Evolutionary conservation across 2,888 invertebrate genomes (phyloP).

Genomic region (Leptinotarsa peninsularis): DNA sequence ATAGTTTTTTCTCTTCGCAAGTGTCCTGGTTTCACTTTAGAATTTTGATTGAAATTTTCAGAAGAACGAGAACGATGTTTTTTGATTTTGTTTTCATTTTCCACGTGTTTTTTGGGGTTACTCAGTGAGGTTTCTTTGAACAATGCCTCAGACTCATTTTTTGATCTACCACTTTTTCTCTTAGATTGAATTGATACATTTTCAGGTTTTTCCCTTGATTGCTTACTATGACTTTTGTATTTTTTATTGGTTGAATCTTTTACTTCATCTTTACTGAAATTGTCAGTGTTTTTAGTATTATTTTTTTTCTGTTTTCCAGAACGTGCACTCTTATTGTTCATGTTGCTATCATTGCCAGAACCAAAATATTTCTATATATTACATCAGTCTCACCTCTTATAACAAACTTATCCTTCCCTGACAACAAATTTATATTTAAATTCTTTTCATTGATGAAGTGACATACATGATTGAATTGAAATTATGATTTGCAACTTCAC

Average conservation of each 20-base stretch:
- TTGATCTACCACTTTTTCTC: slow-evolving; percentile 8
- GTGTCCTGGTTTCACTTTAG: slow-evolving; percentile 19
- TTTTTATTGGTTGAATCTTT: background rate
- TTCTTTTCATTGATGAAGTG: slow-evolving; percentile 6
- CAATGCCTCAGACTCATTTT: slow-evolving; percentile 4
- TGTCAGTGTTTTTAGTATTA: slow-evolving; percentile 15
- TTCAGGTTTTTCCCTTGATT: slow-evolving; percentile 19
- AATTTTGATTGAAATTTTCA: slow-evolving; percentile 14
- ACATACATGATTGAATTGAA: background rate
- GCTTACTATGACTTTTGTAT: background rate
- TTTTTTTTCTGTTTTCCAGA: slow-evolving; percentile 7
- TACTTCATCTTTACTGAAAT: background rate
- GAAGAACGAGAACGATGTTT: slow-evolving; percentile 16
- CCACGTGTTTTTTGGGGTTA: slow-evolving; percentile 24
- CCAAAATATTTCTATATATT: slow-evolving; percentile 30
- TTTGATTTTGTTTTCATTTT: slow-evolving; percentile 9
- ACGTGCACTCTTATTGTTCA: background rate
- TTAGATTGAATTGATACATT: background rate
- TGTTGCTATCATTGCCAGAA: slow-evolving; percentile 6
- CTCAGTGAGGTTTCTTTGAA: slow-evolving; percentile 19
- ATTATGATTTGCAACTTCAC: no score
- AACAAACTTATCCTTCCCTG: background rate
- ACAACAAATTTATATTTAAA: slow-evolving; percentile 18
- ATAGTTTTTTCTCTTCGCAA: slow-evolving; percentile 41
- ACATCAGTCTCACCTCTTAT: slow-evolving; percentile 6